A percentile compares a stretch with the other conserved stretches of the same genome.
phyloP scores from a whole-genome alignment of 2,113 vertebrate species.

The Sterrhoptilus dennistouni region DNA sequence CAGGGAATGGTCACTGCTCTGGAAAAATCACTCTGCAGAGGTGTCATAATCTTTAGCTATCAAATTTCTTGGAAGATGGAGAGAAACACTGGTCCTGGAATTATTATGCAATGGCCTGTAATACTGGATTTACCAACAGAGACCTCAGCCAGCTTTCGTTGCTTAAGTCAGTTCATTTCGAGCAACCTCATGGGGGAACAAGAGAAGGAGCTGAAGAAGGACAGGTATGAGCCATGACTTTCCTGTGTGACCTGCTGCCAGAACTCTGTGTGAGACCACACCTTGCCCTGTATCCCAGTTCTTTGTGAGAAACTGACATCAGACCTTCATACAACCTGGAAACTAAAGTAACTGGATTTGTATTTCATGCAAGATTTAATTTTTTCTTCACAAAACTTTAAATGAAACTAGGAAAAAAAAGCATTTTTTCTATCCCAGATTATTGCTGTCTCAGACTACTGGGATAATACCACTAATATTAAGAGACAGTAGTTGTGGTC shows the following conservation, averaged over 20 bases:
- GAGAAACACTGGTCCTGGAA: not conserved
- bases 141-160: not conserved
- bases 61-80: conserved; percentile 45
- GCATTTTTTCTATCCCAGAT: not conserved
- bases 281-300: not conserved
- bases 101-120: conserved; percentile 12
- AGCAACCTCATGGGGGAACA: not conserved
- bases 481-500: not conserved
- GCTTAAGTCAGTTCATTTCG: not conserved
- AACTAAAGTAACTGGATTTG: not conserved
- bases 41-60: not conserved
- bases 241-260: not conserved
- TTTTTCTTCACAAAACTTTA: not conserved
- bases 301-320: not conserved
- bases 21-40: not conserved
- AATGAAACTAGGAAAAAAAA: not conserved
- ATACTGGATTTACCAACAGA: not conserved
- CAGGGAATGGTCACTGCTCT: not conserved
- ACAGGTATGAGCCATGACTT: not conserved
- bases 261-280: not conserved
- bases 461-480: not conserved
- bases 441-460: not conserved
- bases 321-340: not conserved
- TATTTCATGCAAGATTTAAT: not conserved
- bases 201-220: not conserved